These are phyloP conservation scores for Plagodis dolabraria DNA, from an alignment of 2,888 invertebrate genomes.

Conservation along the genomic window DNA sequence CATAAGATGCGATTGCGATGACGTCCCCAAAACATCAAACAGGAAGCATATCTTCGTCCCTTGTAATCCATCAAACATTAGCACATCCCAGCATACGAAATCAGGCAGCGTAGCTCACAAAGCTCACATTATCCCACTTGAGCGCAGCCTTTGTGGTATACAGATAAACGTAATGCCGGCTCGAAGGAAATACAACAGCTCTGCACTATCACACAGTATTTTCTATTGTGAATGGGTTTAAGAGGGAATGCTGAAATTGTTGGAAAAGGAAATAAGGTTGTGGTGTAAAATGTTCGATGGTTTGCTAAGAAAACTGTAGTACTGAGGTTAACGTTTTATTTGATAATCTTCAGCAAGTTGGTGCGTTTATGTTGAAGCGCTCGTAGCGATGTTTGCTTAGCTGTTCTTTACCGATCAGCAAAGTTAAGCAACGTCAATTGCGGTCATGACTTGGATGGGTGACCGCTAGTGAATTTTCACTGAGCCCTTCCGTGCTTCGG, in stretches of 20 bases:
- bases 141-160: slow-evolving; percentile 64
- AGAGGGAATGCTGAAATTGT: slow-evolving; percentile 5
- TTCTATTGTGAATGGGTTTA: slow-evolving; percentile 14
- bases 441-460: too few species aligned
- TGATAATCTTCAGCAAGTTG: too few species aligned
- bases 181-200: slow-evolving; percentile 21
- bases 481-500: too few species aligned
- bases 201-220: slow-evolving; percentile 13
- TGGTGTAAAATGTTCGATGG: neutral
- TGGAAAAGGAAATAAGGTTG: slow-evolving; percentile 1
- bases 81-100: slow-evolving; percentile 37
- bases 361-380: too few species aligned
- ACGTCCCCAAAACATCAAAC: neutral
- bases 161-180: slow-evolving; percentile 55
- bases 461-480: too few species aligned
- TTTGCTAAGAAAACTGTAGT: too few species aligned
- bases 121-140: slow-evolving; percentile 69
- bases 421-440: too few species aligned
- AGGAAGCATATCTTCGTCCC: neutral
- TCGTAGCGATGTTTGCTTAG: too few species aligned
- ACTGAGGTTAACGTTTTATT: too few species aligned
- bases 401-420: too few species aligned
- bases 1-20: too few species aligned
- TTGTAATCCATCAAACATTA: slow-evolving; percentile 40
- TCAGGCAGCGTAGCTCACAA: slow-evolving; percentile 51